Evolutionary conservation across 2,113 vertebrate species (phyloP), one percentile per base, ranked within the genome.

Genomic region (Notothenia coriiceps): DNA sequence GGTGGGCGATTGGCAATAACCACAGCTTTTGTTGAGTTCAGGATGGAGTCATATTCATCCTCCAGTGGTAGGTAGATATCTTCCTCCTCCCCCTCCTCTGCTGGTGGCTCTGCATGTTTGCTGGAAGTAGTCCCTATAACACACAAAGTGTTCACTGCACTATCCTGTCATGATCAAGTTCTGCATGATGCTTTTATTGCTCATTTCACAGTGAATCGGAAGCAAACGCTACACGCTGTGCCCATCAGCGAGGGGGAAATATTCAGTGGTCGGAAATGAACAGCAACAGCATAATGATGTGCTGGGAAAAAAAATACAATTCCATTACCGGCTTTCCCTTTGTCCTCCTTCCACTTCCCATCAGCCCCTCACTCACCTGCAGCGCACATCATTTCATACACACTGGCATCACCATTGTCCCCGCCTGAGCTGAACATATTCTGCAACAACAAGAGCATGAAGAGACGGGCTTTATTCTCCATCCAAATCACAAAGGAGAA

Each of bases 1-100:
- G 96, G 96, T 1, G 96, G 96, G 66, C 94, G 91, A 76, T 90
- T 93, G 76, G 86, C 86, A 33, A 95, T 84, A 8, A 43, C 50
- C 14, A 83, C 14, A 1, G 85, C 20, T 55, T 62, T 82, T 59
- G 75, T 70, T n/a, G 90, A 57, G 54, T 83, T 90, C 49, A 88
- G 64, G 70, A 95, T 79, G 62, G 85, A 92, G 91, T 89, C 92
- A 13, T 95, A 96, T 56, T 88, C 72, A 9, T 94, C 86, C 59
- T 65, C 46, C 9, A 68, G 61, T 15, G 83, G 85, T 13, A 82
- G 77, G n/a, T 90, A 80, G 1, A 83, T 65, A n/a, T 94, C 90
- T 15, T 91, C 92, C 40, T 93, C 86, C 20, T 79, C 82, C n/a
- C 89, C 83, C 35, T 77, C 81, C 35, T 74, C 73, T 13, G 20